Evolutionary conservation across 2,113 vertebrate species (phyloP).

Genomic region (Vicugna pacos): DNA sequence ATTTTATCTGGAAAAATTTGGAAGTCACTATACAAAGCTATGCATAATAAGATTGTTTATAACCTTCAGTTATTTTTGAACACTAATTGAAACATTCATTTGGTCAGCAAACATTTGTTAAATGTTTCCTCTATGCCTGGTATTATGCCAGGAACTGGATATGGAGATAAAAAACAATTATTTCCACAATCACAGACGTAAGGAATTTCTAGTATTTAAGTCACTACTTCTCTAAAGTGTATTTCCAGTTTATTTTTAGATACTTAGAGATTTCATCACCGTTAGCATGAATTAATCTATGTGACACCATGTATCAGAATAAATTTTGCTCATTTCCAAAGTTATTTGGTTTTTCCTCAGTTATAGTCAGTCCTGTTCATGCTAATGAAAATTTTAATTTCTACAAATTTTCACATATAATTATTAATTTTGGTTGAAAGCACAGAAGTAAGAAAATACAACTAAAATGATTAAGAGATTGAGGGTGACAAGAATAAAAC

Average conservation of each 20-base stretch:
- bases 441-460: not conserved
- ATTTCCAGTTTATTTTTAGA: not conserved
- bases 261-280: not conserved
- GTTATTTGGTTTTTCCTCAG: not conserved
- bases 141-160: constrained; percentile 1
- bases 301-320: not conserved
- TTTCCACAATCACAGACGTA: not conserved
- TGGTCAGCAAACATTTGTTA: not conserved
- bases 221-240: not conserved
- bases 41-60: not conserved
- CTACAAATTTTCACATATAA: not conserved
- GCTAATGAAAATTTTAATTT: not conserved
- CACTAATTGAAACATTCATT: not conserved
- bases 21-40: not conserved
- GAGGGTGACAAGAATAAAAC: not conserved
- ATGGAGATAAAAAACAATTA: not conserved
- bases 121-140: not conserved
- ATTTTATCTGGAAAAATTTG: constrained; percentile 1
- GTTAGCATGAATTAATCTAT: not conserved
- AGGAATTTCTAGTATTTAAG: not conserved
- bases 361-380: not conserved
- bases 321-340: not conserved
- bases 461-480: not conserved
- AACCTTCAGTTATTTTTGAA: not conserved
- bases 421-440: constrained; percentile 5